Conservation (phyloP, 2,888 invertebrate genomes). For the Drepanosiphum platanoidis region DNA sequence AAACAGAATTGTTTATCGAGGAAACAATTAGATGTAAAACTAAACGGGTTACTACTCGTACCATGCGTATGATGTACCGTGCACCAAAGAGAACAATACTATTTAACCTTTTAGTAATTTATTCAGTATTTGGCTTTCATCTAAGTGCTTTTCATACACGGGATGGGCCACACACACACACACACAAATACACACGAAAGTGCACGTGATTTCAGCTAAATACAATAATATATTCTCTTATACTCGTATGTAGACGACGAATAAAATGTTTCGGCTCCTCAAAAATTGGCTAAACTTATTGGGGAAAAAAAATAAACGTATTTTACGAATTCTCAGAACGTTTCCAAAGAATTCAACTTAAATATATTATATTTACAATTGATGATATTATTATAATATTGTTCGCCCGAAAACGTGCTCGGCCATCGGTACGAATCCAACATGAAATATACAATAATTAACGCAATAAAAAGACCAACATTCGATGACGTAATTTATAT, state of each 20-base stretch:
- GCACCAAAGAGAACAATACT: background rate
- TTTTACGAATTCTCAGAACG: too few species aligned
- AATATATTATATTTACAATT: too few species aligned
- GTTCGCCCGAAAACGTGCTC: background rate
- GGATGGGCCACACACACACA: background rate
- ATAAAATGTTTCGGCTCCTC: background rate
- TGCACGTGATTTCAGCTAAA: background rate
- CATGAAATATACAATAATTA: too few species aligned
- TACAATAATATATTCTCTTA: background rate
- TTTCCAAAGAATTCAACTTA: too few species aligned
- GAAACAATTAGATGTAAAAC: constrained; percentile 27
- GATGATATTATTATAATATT: background rate
- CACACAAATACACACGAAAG: background rate
- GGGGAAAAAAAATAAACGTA: too few species aligned
- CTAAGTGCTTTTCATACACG: background rate
- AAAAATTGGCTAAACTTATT: background rate
- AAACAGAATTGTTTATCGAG: constrained; percentile 25
- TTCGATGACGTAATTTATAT: too few species aligned
- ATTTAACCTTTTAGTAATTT: constrained; percentile 14
- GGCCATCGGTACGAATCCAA: too few species aligned
- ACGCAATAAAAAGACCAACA: too few species aligned
- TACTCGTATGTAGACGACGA: background rate
- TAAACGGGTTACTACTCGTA: background rate
- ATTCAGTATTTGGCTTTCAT: constrained; percentile 20
- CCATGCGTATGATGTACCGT: background rate